These are phyloP conservation scores for Tetropium fuscum DNA, from an alignment of 2,888 invertebrate species.

Conservation along the genomic window DNA sequence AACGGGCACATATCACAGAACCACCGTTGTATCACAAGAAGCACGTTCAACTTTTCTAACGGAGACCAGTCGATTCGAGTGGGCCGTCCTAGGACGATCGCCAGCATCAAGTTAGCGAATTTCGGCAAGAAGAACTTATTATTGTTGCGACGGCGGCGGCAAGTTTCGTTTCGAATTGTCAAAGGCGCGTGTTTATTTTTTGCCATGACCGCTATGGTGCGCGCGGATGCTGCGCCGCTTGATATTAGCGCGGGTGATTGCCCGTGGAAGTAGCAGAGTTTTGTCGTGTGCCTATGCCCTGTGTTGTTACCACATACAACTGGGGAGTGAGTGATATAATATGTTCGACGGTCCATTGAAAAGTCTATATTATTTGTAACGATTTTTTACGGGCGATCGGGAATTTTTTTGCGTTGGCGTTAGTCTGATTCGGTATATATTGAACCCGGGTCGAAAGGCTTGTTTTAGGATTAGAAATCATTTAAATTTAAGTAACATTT, in stretches of 20 bases:
- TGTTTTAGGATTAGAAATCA: too few species aligned
- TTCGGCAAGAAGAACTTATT: slow-evolving; percentile 37
- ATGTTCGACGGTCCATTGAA: too few species aligned
- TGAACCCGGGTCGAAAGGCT: too few species aligned
- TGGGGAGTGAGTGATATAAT: too few species aligned
- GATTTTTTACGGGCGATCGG: too few species aligned
- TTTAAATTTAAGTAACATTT: too few species aligned
- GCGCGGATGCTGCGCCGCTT: slow-evolving; percentile 32
- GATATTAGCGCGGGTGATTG: slow-evolving; percentile 23
- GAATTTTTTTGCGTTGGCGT: too few species aligned
- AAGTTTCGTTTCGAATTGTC: slow-evolving; percentile 46
- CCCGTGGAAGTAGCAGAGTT: too few species aligned
- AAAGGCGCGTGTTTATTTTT: slow-evolving; percentile 54
- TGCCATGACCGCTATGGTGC: slow-evolving; percentile 45
- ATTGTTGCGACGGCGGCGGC: slow-evolving; percentile 38
- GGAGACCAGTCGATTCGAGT: background rate
- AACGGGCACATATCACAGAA: slow-evolving; percentile 17
- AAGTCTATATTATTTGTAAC: too few species aligned
- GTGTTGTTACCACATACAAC: too few species aligned
- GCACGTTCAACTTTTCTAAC: background rate
- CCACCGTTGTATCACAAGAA: slow-evolving; percentile 2
- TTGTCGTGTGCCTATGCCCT: too few species aligned
- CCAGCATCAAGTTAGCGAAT: slow-evolving; percentile 13
- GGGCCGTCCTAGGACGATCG: background rate
- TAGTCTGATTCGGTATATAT: too few species aligned